phyloP scores from a whole-genome alignment of 2,888 invertebrate species.

The Drosophila pseudotalamancana region DNA sequence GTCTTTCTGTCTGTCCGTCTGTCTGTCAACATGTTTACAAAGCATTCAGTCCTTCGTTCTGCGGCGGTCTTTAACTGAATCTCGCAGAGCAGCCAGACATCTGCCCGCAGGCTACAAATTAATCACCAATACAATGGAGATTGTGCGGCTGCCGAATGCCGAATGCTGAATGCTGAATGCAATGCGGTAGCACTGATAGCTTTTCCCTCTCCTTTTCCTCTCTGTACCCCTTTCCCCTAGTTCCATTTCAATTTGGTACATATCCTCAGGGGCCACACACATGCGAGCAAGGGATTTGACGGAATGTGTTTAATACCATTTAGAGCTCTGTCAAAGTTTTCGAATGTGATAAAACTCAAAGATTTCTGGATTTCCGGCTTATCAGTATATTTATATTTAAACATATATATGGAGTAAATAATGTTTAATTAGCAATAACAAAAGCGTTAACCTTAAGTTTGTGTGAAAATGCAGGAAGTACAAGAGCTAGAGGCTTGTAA shows the following conservation, averaged over 20 bases:
- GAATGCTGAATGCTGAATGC: constrained; percentile 30
- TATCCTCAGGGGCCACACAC: constrained; percentile 67
- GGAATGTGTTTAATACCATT: constrained; percentile 62
- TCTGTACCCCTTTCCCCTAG: constrained; percentile 20
- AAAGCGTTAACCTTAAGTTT: no score
- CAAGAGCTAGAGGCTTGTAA: no score
- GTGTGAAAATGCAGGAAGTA: no score
- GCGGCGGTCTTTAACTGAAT: constrained; percentile 20
- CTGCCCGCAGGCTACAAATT: constrained; percentile 67
- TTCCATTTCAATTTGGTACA: constrained; percentile 38
- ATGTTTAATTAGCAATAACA: no score
- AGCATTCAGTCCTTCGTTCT: constrained; percentile 40
- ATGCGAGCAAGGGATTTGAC: constrained; percentile 28
- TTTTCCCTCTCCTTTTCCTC: no score
- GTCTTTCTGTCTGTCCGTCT: constrained; percentile 24
- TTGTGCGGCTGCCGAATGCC: constrained; percentile 69
- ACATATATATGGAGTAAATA: no score
- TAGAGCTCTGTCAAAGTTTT: constrained; percentile 28
- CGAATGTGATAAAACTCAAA: background rate
- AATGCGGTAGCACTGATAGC: constrained; percentile 48
- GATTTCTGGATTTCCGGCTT: background rate
- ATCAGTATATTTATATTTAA: background rate
- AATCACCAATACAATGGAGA: constrained; percentile 77
- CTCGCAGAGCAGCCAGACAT: constrained; percentile 24
- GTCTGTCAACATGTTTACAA: constrained; percentile 73